Evolutionary conservation across 1,140 invertebrate genomes (phyloP).

Genomic region (Hetaerina americana): DNA sequence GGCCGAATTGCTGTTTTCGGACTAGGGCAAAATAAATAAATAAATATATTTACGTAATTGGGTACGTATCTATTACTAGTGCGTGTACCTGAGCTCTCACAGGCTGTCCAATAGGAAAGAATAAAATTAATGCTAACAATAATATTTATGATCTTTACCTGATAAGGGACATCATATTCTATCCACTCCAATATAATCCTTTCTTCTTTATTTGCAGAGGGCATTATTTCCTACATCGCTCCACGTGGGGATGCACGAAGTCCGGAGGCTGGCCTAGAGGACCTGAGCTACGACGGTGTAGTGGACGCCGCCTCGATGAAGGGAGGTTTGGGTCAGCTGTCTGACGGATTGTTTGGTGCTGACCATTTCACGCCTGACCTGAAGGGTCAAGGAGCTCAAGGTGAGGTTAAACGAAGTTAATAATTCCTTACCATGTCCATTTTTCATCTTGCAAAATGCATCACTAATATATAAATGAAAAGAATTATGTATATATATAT

Average conservation of each 20-base stretch:
- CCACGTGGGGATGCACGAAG: slow-evolving; percentile 35
- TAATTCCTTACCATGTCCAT: too few species aligned
- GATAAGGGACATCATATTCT: too few species aligned
- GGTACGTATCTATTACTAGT: too few species aligned
- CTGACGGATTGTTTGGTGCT: slow-evolving; percentile 42
- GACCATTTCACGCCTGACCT: slow-evolving; percentile 39
- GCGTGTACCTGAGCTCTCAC: neutral
- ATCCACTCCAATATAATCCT: neutral
- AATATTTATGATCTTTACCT: too few species aligned
- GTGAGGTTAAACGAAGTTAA: too few species aligned
- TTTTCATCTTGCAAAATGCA: neutral
- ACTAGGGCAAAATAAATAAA: too few species aligned
- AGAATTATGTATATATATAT: too few species aligned
- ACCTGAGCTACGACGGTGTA: slow-evolving; percentile 49
- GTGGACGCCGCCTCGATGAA: slow-evolving; percentile 30
- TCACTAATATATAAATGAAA: neutral
- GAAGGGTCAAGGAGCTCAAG: slow-evolving; percentile 15
- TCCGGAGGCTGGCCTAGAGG: slow-evolving; percentile 39
- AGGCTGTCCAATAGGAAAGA: neutral
- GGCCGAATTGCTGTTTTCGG: too few species aligned
- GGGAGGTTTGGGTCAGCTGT: slow-evolving; percentile 46
- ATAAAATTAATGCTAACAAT: neutral
- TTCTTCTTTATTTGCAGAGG: slow-evolving; percentile 27
- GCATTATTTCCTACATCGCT: slow-evolving; percentile 48
- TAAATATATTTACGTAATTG: too few species aligned